Conservation (phyloP, 2,888 invertebrate species). For the Harpalus rufipes region DNA sequence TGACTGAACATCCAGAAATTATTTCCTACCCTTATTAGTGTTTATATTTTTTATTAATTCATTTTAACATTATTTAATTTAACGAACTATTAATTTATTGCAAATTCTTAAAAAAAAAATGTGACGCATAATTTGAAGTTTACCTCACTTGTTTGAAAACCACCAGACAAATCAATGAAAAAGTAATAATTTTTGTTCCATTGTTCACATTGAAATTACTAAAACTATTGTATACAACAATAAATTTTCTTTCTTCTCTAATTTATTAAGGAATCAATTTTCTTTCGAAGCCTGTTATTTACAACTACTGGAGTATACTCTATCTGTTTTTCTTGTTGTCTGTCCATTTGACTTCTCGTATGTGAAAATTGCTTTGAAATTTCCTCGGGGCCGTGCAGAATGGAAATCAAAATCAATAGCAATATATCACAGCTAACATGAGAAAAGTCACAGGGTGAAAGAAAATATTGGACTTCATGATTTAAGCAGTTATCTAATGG, state of each 20-base stretch:
- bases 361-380: constrained; percentile 41
- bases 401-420: constrained; percentile 40
- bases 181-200: no score
- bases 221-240: no score
- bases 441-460: neutral
- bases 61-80: no score
- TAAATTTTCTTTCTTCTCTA: neutral
- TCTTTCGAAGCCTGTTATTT: constrained; percentile 18
- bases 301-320: neutral
- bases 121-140: no score
- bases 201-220: no score
- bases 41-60: no score
- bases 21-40: no score
- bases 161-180: no score
- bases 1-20: no score
- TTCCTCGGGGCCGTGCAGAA: constrained; percentile 12
- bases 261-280: neutral
- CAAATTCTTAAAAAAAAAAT: no score
- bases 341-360: constrained; percentile 1
- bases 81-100: no score
- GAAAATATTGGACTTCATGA: neutral
- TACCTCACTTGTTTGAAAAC: no score
- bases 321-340: neutral
- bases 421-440: constrained; percentile 22
- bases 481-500: neutral